Evolutionary conservation across 2,888 invertebrate species (phyloP), one percentile per base, ranked within the genome.

Genomic region (Acholoe squamosa): DNA sequence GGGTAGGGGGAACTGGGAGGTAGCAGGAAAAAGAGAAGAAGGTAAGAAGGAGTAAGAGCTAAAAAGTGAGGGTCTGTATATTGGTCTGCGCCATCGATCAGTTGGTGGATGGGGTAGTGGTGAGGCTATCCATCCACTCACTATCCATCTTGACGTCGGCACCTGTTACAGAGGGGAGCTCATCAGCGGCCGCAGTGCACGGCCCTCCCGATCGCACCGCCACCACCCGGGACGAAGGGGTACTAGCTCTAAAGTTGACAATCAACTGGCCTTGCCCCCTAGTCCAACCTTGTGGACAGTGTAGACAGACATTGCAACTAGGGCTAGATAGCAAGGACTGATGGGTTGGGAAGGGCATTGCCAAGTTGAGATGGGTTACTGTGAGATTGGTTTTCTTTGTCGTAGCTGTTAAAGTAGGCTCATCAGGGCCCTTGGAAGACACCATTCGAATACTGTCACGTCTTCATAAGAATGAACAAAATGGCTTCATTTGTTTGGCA

Each of bases 31-130:
- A 19, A 7, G n/a, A 71, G 71, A 71, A 7, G 31, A 28, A 71
- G 71, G 3, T 25, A n/a, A 61, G 28, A 28, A 16, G 71, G 71
- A 71, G 25, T n/a, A 28, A 1, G 31, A 3, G 5, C 25, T 71
- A 71, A 71, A 19, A 71, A 71, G 28, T 25, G 71, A 5, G 71
- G 31, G 71, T 71, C 14, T 61, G 71, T 71, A 71, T 71, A 71
- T 71, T 28, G 71, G 71, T 71, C 28, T 28, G 28, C 28, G 25
- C 25, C 3, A 71, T 71, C 31, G 28, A 71, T 71, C 71, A 71
- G 71, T 22, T 28, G 61, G 19, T 71, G 71, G 14, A 28, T 22
- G 71, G 71, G 71, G 14, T 71, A 61, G 43, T 7, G 43, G 43
- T 43, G 43, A 43, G 31, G 71, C 25, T 25, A 71, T 71, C 71